Conservation (phyloP, 2,797 vertebrate species). For the Aythya fuligula region DNA sequence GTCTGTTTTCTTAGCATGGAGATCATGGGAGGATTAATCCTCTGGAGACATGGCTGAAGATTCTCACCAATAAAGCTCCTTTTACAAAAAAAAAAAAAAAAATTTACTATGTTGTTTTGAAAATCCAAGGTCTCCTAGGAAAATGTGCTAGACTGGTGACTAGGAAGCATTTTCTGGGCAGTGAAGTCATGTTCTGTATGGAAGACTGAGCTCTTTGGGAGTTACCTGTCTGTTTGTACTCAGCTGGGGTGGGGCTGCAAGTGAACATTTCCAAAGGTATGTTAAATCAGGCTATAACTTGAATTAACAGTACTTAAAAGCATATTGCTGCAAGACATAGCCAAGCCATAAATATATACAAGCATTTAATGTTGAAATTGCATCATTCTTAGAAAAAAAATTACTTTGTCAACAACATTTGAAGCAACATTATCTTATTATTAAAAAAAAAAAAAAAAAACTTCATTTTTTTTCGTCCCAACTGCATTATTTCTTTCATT, state of each 20-base stretch:
- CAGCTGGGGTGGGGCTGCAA: constrained; percentile 58
- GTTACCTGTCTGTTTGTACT: constrained; percentile 66
- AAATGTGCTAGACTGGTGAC: background rate
- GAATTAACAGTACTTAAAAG: background rate
- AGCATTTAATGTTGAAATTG: constrained; percentile 23
- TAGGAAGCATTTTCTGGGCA: constrained; percentile 8
- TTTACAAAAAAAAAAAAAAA: background rate
- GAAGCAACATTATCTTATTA: background rate
- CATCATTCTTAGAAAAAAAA: constrained; percentile 4
- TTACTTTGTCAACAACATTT: constrained; percentile 1
- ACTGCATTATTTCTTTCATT: background rate
- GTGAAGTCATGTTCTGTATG: background rate
- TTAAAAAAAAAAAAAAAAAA: background rate
- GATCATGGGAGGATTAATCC: constrained; percentile 18
- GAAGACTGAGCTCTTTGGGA: background rate
- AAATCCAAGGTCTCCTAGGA: constrained; percentile 39
- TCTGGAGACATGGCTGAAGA: constrained; percentile 43
- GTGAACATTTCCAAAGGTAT: constrained; percentile 43
- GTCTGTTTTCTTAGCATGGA: constrained; percentile 17
- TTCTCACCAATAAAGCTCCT: background rate
- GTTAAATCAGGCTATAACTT: constrained; percentile 27
- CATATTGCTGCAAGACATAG: background rate
- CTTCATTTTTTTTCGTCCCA: background rate
- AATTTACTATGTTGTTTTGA: background rate
- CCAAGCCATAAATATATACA: constrained; percentile 9